Conservation (phyloP, 2,113 vertebrate species). For the Anhinga rufa region DNA sequence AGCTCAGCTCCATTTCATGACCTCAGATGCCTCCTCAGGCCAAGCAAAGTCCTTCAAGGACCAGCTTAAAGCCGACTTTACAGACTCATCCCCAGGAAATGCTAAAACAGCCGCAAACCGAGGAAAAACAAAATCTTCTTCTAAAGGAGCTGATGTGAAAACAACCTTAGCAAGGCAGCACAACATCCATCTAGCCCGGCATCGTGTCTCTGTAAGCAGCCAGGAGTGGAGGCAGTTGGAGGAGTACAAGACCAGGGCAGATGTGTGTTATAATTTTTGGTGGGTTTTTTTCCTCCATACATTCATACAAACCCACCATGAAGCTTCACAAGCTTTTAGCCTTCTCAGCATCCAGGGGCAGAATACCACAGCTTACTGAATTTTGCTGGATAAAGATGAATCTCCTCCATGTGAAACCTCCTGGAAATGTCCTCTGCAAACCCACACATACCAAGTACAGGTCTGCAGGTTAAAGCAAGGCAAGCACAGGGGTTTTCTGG, state of each 20-base stretch:
- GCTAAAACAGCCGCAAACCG: background rate
- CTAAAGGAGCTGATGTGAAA: background rate
- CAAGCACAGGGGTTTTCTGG: background rate
- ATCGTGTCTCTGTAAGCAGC: background rate
- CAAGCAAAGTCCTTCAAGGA: background rate
- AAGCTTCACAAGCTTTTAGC: background rate
- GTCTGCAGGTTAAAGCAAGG: background rate
- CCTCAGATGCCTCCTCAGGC: constrained; percentile 1
- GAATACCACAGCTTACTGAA: background rate
- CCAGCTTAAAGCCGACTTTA: background rate
- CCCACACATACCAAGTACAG: background rate
- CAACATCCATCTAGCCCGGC: background rate
- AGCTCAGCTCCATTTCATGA: background rate
- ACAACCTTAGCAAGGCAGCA: background rate
- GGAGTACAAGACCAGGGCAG: background rate
- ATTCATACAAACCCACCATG: background rate
- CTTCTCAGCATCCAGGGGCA: background rate
- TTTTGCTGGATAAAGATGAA: background rate
- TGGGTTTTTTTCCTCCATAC: background rate
- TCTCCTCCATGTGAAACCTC: background rate
- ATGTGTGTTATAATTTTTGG: background rate
- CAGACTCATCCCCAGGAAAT: background rate
- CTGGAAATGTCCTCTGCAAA: background rate
- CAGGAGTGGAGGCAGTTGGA: background rate
- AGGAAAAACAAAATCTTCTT: background rate